A percentile compares a stretch with the other conserved stretches of the same genome.
phyloP scores from a whole-genome alignment of 2,888 invertebrate genomes.

The Drosophila atroscutellata region DNA sequence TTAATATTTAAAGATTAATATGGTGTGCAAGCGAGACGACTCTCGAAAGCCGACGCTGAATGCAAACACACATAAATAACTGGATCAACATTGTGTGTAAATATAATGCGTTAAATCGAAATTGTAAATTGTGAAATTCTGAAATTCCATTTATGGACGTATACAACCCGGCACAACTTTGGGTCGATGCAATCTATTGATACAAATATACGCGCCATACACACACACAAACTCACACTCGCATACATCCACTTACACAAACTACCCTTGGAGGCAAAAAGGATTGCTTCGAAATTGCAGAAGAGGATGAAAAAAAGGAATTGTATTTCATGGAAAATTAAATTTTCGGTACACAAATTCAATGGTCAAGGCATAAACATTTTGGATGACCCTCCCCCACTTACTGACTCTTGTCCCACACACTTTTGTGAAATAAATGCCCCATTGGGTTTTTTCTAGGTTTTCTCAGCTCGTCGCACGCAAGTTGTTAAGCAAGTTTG shows the following conservation, averaged over 20 bases:
- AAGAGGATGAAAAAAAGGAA: constrained; percentile 33
- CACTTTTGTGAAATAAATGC: constrained; percentile 48
- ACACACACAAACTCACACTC: not conserved
- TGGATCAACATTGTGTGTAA: constrained; percentile 40
- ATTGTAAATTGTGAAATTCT: constrained; percentile 65
- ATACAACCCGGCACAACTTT: constrained; percentile 26
- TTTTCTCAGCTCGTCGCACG: constrained; percentile 26
- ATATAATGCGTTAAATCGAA: constrained; percentile 64
- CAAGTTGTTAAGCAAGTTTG: not conserved
- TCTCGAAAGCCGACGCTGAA: constrained; percentile 1
- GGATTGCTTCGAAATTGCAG: constrained; percentile 30
- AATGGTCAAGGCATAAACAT: constrained; percentile 64
- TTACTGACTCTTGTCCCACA: not conserved
- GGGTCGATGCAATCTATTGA: constrained; percentile 57
- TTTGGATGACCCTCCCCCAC: constrained; percentile 11
- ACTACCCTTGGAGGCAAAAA: constrained; percentile 30
- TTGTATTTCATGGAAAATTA: constrained; percentile 71
- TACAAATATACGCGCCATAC: constrained; percentile 45
- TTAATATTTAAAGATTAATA: constrained; percentile 36
- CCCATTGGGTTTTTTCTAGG: constrained; percentile 31
- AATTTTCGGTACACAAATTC: constrained; percentile 65
- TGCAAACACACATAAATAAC: constrained; percentile 57
- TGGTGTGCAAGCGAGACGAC: constrained; percentile 11
- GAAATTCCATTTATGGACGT: constrained; percentile 52
- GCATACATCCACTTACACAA: not conserved